Conservation (phyloP, 2,113 vertebrate genomes). For the Emydura subglobosa region DNA sequence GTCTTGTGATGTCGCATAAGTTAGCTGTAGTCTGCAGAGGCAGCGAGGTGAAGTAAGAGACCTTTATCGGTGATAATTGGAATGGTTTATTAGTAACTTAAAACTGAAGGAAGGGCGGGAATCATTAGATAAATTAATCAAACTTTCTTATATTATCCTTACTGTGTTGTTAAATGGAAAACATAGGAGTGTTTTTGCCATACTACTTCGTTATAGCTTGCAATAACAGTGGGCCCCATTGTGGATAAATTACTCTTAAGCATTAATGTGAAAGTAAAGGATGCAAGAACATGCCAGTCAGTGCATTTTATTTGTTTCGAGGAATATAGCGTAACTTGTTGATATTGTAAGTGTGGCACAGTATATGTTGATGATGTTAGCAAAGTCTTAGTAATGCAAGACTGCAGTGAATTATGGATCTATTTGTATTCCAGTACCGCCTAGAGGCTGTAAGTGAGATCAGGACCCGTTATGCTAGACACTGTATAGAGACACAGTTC, state of each 20-base stretch:
- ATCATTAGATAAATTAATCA: not conserved
- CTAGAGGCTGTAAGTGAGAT: not conserved
- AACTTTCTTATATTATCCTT: fast-evolving
- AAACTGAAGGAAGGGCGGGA: not conserved
- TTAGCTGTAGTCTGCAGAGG: not conserved
- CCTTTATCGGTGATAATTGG: not conserved
- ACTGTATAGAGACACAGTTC: fast-evolving
- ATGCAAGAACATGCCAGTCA: fast-evolving
- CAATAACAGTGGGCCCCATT: fast-evolving
- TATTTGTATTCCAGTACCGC: fast-evolving
- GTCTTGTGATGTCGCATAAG: not conserved
- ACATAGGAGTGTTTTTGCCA: too few relatives aligned
- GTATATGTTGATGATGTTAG: fast-evolving
- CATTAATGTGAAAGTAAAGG: fast-evolving
- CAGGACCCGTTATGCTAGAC: fast-evolving
- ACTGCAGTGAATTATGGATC: fast-evolving
- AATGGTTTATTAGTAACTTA: not conserved
- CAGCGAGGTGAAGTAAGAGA: not conserved
- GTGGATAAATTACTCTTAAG: not conserved
- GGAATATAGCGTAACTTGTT: fast-evolving
- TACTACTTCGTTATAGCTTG: not conserved
- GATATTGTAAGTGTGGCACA: not conserved
- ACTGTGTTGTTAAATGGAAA: not conserved
- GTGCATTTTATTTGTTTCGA: not conserved
- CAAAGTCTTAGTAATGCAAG: not conserved